These are phyloP conservation scores for Biston stratarius DNA, from an alignment of 2,888 invertebrate species.

Conservation along the genomic window DNA sequence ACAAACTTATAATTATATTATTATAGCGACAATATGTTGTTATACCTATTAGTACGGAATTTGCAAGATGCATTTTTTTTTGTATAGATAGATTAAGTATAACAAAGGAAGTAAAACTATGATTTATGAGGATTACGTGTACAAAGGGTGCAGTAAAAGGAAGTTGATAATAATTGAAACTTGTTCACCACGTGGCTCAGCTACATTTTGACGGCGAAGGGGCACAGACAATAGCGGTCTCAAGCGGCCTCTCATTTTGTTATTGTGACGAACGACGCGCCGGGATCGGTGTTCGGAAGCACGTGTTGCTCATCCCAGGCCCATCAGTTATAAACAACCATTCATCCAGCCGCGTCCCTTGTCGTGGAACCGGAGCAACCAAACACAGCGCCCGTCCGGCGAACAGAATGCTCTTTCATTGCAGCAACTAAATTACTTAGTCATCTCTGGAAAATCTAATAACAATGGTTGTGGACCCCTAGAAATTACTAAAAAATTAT, in stretches of 20 bases:
- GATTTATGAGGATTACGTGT: conserved; percentile 25
- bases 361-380: conserved; percentile 14
- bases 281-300: conserved; percentile 65
- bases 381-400: conserved; percentile 16
- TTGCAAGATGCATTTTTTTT: too few species aligned
- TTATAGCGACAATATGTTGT: too few species aligned
- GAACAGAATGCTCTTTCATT: conserved; percentile 29
- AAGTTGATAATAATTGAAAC: conserved; percentile 66
- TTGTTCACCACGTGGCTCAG: conserved; percentile 82
- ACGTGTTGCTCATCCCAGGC: conserved; percentile 72
- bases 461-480: conserved; percentile 20
- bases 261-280: conserved; percentile 69
- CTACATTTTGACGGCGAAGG: conserved; percentile 57
- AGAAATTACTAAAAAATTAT: conserved; percentile 8
- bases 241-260: conserved; percentile 62
- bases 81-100: background rate
- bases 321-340: conserved; percentile 51
- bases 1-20: too few species aligned
- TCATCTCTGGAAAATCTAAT: conserved; percentile 30
- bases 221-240: conserved; percentile 72
- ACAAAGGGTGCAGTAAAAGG: conserved; percentile 52
- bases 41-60: too few species aligned
- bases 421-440: conserved; percentile 31
- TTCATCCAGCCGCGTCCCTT: conserved; percentile 42
- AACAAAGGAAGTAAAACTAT: conserved; percentile 3